These are phyloP conservation scores for Gryon sp. DNA, from an alignment of 1,140 invertebrate species.

Conservation along the genomic window DNA sequence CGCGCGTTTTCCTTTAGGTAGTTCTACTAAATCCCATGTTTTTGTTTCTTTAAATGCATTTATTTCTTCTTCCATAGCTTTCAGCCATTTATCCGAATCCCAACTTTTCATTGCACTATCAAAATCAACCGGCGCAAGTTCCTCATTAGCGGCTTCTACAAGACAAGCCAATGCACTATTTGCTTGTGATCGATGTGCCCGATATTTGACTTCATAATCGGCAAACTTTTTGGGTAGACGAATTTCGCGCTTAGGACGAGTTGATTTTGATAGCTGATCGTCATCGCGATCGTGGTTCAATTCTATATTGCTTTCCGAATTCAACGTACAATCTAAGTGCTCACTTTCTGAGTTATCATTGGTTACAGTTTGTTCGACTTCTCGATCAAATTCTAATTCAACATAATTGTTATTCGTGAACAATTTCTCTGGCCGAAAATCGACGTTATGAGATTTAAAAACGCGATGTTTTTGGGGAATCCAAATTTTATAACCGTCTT, in stretches of 20 bases:
- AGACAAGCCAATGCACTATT: background rate
- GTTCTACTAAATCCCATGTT: conserved; percentile 9
- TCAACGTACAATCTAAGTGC: too few relatives aligned
- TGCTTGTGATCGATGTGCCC: conserved; percentile 64
- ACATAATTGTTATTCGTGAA: conserved; percentile 1
- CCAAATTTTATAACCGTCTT: conserved; percentile 44
- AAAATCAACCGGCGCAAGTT: conserved; percentile 46
- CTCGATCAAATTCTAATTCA: background rate
- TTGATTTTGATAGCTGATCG: background rate
- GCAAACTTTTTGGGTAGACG: conserved; percentile 35
- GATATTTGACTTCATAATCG: conserved; percentile 66
- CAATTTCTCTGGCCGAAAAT: conserved; percentile 20
- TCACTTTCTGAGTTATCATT: conserved; percentile 1
- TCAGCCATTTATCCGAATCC: conserved; percentile 62
- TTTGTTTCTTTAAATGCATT: conserved; percentile 5
- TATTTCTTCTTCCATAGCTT: conserved; percentile 47
- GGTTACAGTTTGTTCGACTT: background rate
- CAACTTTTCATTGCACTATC: conserved; percentile 63
- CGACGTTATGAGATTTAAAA: conserved; percentile 11
- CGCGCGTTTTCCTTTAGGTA: conserved; percentile 1
- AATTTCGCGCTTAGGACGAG: background rate
- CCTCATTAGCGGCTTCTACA: conserved; percentile 7
- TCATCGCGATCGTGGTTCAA: background rate
- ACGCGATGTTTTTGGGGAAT: conserved; percentile 20
- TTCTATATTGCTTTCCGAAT: too few relatives aligned